Conservation (phyloP, 2,113 vertebrate genomes). For the Spea bombifrons region DNA sequence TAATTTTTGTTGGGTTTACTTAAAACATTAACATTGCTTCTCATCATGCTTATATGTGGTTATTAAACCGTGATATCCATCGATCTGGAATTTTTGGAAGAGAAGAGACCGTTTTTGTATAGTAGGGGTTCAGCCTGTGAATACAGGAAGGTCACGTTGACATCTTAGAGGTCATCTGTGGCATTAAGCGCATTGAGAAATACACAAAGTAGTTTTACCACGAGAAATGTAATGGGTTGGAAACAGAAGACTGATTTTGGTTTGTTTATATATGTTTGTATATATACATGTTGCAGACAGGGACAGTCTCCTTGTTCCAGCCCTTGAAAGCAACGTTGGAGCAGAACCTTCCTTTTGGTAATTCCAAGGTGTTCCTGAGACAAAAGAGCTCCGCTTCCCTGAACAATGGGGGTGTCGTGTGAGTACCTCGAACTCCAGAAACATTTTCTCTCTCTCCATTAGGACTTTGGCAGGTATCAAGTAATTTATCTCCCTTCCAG, state of each 20-base stretch:
- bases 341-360: conserved; percentile 69
- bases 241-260: neutral
- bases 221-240: too few species aligned
- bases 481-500: conserved; percentile 51
- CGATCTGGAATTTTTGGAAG: too few species aligned
- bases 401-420: conserved; percentile 85
- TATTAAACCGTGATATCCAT: too few species aligned
- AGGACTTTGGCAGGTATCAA: neutral
- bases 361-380: conserved; percentile 70
- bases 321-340: conserved; percentile 76
- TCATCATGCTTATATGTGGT: too few species aligned
- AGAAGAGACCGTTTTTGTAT: too few species aligned
- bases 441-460: neutral
- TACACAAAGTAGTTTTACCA: too few species aligned
- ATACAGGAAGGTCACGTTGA: too few species aligned
- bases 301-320: conserved; percentile 69
- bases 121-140: too few species aligned
- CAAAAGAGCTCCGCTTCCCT: conserved; percentile 78
- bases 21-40: too few species aligned
- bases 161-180: too few species aligned
- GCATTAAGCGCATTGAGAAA: too few species aligned
- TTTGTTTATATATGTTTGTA: neutral
- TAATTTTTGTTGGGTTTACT: neutral
- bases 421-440: conserved; percentile 59
- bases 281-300: conserved; percentile 59